Conservation (phyloP, 2,113 vertebrate species). For the Prochilodus magdalenae region DNA sequence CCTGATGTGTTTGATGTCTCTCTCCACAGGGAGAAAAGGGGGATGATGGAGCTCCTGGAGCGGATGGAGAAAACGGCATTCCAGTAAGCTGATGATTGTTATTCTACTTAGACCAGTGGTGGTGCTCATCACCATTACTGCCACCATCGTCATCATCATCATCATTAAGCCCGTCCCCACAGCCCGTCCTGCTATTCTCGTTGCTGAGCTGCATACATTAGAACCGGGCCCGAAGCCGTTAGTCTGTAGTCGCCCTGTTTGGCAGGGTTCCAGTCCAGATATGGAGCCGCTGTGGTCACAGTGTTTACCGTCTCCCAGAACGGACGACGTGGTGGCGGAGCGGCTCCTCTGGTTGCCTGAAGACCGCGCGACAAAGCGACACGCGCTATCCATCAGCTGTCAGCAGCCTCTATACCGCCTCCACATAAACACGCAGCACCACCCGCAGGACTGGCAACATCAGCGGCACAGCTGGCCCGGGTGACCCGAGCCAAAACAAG, state of each 20-base stretch:
- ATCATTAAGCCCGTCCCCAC: not conserved
- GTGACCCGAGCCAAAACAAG: not conserved
- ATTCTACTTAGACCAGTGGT: not conserved
- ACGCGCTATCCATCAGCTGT: not conserved
- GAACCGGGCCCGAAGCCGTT: not conserved
- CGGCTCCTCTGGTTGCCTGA: not conserved
- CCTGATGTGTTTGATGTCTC: not conserved
- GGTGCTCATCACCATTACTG: not conserved
- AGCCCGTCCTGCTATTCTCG: not conserved
- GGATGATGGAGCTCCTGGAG: constrained; percentile 26
- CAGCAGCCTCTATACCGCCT: not conserved
- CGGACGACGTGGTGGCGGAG: not conserved
- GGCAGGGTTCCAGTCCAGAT: constrained; percentile 23
- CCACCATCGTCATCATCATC: not conserved
- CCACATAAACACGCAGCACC: not conserved
- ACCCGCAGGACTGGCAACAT: not conserved
- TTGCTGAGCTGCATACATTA: not conserved
- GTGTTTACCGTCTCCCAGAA: constrained; percentile 31
- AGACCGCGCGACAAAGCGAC: not conserved
- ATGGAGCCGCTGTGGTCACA: constrained; percentile 1
- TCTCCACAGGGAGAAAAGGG: constrained; percentile 60
- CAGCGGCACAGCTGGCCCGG: not conserved
- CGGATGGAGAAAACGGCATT: constrained; percentile 54
- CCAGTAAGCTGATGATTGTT: constrained; percentile 50
- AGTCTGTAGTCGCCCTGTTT: not conserved